These are phyloP conservation scores for Tokudaia tokunoshimensis DNA, from an alignment of 2,797 vertebrate genomes.

Conservation along the genomic window DNA sequence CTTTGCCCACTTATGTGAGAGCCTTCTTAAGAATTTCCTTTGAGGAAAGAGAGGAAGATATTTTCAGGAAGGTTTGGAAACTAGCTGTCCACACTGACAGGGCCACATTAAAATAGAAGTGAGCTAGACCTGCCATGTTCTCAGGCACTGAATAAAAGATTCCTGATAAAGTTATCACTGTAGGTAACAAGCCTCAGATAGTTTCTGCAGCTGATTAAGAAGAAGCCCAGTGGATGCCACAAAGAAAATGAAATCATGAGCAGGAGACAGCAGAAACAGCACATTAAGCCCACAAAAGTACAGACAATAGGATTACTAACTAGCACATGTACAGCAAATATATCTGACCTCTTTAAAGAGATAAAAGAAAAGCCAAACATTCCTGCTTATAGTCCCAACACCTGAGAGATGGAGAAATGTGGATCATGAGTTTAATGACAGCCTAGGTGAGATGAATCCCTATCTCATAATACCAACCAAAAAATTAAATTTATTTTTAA, in stretches of 20 bases:
- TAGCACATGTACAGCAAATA: too few relatives aligned
- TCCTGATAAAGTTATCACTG: background rate
- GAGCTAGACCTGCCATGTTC: background rate
- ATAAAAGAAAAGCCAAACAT: too few relatives aligned
- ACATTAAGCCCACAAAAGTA: background rate
- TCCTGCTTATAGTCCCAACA: too few relatives aligned
- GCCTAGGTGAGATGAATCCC: too few relatives aligned
- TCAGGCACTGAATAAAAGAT: background rate
- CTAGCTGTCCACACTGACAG: background rate
- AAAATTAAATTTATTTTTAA: too few relatives aligned
- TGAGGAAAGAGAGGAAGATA: background rate
- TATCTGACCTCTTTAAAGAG: too few relatives aligned
- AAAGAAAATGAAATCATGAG: background rate
- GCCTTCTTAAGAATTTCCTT: background rate
- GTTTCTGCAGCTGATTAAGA: background rate
- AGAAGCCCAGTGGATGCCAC: background rate
- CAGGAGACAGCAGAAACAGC: background rate
- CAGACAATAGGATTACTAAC: too few relatives aligned
- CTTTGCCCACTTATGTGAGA: background rate
- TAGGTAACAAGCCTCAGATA: background rate
- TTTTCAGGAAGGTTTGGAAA: background rate
- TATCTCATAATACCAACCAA: too few relatives aligned
- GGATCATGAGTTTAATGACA: too few relatives aligned
- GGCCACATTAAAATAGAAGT: background rate
- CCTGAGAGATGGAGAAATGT: too few relatives aligned